These are phyloP conservation scores for Strix aluco DNA, from an alignment of 2,113 vertebrate genomes.

Conservation along the genomic window DNA sequence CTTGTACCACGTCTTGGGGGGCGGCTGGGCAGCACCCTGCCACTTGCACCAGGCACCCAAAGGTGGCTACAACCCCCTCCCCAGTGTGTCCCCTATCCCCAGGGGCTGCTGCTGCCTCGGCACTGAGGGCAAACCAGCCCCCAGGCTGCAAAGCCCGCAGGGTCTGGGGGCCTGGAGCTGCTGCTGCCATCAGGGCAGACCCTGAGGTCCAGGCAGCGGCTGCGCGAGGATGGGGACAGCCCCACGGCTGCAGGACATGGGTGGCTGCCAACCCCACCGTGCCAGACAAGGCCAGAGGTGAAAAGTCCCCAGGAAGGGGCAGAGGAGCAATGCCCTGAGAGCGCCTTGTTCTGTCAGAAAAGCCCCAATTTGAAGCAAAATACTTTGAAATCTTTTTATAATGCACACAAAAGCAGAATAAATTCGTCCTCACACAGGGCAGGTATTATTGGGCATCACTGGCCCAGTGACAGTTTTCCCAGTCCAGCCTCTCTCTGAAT, in stretches of 20 bases:
- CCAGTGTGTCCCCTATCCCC: rapidly evolving
- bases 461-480: not conserved
- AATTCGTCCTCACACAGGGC: not conserved
- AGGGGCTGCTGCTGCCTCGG: not conserved
- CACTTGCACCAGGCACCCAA: not conserved
- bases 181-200: not conserved
- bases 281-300: not conserved
- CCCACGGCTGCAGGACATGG: not conserved
- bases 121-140: not conserved
- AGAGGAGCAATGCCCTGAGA: not conserved
- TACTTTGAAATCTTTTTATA: not conserved
- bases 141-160: not conserved
- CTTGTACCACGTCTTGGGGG: too few species aligned
- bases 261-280: rapidly evolving
- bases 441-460: not conserved
- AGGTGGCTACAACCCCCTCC: not conserved
- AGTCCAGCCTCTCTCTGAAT: not conserved
- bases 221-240: not conserved
- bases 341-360: not conserved
- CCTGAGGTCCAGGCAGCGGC: not conserved
- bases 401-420: not conserved
- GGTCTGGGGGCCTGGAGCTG: not conserved
- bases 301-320: not conserved
- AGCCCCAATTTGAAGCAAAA: not conserved
- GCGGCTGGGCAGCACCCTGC: not conserved